These are phyloP conservation scores for Octonoba sinensis DNA, from an alignment of 2,888 invertebrate genomes.

Conservation along the genomic window DNA sequence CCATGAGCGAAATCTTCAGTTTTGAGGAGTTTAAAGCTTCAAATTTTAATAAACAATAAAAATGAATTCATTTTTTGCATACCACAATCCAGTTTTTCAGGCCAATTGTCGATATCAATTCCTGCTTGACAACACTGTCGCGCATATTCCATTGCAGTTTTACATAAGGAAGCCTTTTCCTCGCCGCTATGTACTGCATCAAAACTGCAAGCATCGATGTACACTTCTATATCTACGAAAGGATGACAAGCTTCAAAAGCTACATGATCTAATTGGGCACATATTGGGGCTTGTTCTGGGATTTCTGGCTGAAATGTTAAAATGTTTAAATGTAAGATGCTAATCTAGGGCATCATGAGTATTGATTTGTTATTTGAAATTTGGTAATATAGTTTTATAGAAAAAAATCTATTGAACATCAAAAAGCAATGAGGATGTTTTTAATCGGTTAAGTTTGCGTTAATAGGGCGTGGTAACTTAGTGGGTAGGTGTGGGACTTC, in stretches of 20 bases:
- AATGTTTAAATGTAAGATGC: no score
- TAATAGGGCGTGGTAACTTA: no score
- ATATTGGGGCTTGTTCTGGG: conserved; percentile 11
- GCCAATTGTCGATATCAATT: conserved; percentile 81
- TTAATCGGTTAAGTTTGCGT: no score
- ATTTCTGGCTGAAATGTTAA: conserved; percentile 28
- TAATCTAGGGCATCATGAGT: not conserved
- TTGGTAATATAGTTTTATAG: no score
- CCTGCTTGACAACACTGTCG: conserved; percentile 79
- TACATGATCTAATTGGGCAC: conserved; percentile 21
- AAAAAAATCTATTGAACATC: no score
- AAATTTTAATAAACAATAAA: no score
- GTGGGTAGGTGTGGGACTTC: no score
- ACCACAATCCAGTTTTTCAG: conserved; percentile 77
- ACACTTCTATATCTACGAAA: conserved; percentile 79
- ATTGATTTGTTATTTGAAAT: not conserved
- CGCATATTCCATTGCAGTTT: conserved; percentile 80
- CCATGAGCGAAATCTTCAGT: no score
- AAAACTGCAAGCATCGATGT: conserved; percentile 79
- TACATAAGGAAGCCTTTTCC: conserved; percentile 76
- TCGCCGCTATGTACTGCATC: conserved; percentile 73
- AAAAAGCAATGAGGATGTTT: no score
- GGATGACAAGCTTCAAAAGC: conserved; percentile 68
- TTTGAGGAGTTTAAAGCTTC: no score
- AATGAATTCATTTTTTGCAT: conserved; percentile 19